These are phyloP conservation scores for Drosophila tanythrix DNA, from an alignment of 2,888 invertebrate species.

Conservation along the genomic window DNA sequence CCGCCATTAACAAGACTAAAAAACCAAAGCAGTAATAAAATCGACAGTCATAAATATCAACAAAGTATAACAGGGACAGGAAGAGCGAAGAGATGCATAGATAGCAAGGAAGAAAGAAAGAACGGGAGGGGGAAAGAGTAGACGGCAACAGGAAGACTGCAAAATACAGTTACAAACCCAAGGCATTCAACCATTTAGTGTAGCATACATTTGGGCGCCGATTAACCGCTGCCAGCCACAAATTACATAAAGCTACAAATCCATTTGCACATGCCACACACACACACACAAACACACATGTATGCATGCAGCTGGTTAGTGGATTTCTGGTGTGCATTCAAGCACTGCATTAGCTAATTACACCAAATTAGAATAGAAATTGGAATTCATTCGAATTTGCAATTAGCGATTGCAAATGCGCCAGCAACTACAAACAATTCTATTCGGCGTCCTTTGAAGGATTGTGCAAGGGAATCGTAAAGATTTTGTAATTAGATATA, in stretches of 20 bases:
- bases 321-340: conserved; percentile 2
- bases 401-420: conserved; percentile 1
- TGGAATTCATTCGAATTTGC: conserved; percentile 2
- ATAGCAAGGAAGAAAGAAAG: neutral
- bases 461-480: neutral
- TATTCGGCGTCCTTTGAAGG: neutral
- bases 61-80: neutral
- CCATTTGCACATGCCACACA: conserved; percentile 3
- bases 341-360: conserved; percentile 27
- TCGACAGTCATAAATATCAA: conserved; percentile 20
- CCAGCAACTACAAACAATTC: neutral
- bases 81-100: neutral
- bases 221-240: conserved; percentile 12
- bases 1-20: conserved; percentile 52
- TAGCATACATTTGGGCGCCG: conserved; percentile 67
- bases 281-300: neutral
- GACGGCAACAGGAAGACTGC: neutral
- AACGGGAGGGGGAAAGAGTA: neutral
- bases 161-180: conserved; percentile 1
- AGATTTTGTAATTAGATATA: neutral
- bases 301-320: neutral
- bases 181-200: conserved; percentile 40
- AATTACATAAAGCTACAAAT: conserved; percentile 13
- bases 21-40: conserved; percentile 29
- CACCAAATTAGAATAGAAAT: conserved; percentile 7